Conservation (phyloP, 2,797 vertebrate species). For the Xenopus petersii region DNA sequence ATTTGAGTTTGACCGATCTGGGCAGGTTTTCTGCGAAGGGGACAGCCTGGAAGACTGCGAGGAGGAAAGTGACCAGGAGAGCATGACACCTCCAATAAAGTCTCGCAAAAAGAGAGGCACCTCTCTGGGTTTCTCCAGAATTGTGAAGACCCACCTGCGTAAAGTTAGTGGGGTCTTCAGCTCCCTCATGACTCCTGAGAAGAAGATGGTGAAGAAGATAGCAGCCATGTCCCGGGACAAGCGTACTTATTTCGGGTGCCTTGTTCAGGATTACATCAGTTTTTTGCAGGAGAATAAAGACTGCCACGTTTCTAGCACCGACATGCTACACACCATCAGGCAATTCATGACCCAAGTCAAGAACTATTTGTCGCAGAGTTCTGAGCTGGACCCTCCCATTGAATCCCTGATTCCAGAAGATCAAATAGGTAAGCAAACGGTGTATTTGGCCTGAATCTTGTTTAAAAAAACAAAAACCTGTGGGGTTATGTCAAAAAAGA, state of each 20-base stretch:
- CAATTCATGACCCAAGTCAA: conserved; percentile 98
- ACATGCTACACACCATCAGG: conserved; percentile 89
- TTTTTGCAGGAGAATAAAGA: conserved; percentile 92
- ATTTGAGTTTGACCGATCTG: conserved; percentile 82
- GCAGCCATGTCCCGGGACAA: conserved; percentile 87
- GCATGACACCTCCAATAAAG: conserved; percentile 81
- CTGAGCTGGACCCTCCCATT: conserved; percentile 88
- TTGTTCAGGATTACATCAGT: conserved; percentile 94
- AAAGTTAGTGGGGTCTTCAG: conserved; percentile 91
- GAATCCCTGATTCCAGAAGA: conserved; percentile 94
- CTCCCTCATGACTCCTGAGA: conserved; percentile 91
- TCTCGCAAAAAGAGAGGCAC: conserved; percentile 75
- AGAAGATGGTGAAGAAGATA: conserved; percentile 83
- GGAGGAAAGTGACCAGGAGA: conserved; percentile 87
- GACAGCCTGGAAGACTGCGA: conserved; percentile 90
- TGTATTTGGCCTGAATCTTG: not conserved
- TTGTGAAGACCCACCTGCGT: conserved; percentile 86
- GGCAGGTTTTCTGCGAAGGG: conserved; percentile 73
- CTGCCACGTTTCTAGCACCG: conserved; percentile 86
- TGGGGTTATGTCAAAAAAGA: too few species aligned
- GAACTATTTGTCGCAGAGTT: conserved; percentile 91
- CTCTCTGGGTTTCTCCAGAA: conserved; percentile 82
- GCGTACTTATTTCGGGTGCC: conserved; percentile 88
- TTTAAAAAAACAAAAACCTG: too few species aligned
- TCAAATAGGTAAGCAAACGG: conserved; percentile 81